Evolutionary conservation across 2,113 vertebrate species (phyloP).

Genomic region (Neopipo cinnamomea): DNA sequence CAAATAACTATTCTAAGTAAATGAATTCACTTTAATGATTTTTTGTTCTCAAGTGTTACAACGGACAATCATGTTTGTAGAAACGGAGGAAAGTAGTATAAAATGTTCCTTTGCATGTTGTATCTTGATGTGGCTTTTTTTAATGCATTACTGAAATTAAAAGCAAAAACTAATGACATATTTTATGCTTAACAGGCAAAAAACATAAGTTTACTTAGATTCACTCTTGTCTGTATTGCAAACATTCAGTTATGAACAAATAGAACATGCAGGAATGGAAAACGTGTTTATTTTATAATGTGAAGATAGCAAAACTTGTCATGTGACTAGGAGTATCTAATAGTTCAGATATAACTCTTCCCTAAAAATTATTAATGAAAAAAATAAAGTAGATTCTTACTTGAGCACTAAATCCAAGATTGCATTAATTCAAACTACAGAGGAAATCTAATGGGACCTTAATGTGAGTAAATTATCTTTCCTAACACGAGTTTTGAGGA

Average conservation of each 20-base stretch:
- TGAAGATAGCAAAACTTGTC: rapidly evolving
- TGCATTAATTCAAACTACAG: not conserved
- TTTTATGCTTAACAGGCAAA: not conserved
- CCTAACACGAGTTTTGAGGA: not conserved
- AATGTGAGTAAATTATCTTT: not conserved
- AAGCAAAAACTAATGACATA: not conserved
- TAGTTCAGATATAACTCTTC: not conserved
- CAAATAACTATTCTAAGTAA: not conserved
- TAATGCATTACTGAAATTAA: not conserved
- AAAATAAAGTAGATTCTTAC: not conserved
- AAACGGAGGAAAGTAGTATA: not conserved
- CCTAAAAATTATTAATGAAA: not conserved
- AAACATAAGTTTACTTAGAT: not conserved
- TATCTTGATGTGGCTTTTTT: not conserved
- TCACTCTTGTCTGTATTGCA: rapidly evolving
- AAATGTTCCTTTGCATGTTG: not conserved
- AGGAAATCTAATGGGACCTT: not conserved
- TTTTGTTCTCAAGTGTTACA: not conserved
- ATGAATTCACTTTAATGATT: not conserved
- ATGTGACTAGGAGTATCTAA: not conserved
- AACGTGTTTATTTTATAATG: not conserved
- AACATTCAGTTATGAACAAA: not conserved
- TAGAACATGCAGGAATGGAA: not conserved
- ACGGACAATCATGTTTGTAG: not conserved
- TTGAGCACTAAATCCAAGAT: not conserved